These are phyloP conservation scores for Lagopus muta DNA, from an alignment of 2,113 vertebrate species.

Conservation along the genomic window DNA sequence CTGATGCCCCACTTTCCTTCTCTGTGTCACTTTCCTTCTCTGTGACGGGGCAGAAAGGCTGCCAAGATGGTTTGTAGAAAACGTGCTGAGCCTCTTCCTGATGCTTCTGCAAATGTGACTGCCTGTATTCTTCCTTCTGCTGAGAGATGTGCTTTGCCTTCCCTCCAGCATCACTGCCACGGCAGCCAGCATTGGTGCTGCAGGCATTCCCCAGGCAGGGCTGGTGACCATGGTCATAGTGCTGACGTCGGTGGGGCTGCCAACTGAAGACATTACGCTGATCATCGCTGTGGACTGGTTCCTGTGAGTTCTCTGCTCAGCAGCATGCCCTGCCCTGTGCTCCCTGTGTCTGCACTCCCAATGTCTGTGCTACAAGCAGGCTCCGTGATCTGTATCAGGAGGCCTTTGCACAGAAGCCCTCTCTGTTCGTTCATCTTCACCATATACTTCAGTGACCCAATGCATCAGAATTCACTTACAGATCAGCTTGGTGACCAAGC, in stretches of 20 bases:
- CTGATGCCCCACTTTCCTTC: neutral
- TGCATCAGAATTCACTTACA: neutral
- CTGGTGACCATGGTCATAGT: slow-evolving; percentile 98
- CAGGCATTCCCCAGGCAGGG: slow-evolving; percentile 96
- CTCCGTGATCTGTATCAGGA: neutral
- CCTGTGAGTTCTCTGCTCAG: slow-evolving; percentile 85
- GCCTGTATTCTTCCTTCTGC: neutral
- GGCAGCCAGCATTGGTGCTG: slow-evolving; percentile 95
- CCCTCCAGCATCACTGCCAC: slow-evolving; percentile 92
- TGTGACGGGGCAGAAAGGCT: neutral
- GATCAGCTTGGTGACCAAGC: neutral
- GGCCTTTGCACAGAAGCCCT: neutral
- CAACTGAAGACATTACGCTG: slow-evolving; percentile 94
- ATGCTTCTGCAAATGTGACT: neutral
- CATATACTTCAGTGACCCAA: neutral
- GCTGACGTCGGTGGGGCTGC: slow-evolving; percentile 95
- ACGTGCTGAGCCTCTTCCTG: neutral
- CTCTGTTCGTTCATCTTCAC: neutral
- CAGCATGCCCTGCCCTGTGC: neutral
- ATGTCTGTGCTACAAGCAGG: neutral
- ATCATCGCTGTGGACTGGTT: slow-evolving; percentile 99
- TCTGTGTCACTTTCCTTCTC: neutral
- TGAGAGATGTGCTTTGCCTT: slow-evolving; percentile 31
- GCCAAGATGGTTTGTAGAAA: neutral
- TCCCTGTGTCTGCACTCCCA: accelerated